Conservation (phyloP, 2,113 vertebrate genomes). For the Macaca nemestrina region DNA sequence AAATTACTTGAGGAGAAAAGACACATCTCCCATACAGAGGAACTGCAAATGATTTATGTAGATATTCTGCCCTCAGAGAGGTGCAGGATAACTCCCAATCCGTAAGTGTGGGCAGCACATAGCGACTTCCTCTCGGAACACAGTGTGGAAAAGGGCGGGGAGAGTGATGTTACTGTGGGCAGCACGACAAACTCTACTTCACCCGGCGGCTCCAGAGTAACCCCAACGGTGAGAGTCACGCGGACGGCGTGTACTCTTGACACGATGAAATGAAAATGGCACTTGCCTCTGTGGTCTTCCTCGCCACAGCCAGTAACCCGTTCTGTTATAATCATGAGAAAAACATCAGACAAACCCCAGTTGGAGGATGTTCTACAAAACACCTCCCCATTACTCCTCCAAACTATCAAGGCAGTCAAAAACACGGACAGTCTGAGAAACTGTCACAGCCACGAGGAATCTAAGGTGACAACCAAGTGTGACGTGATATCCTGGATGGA, state of each 20-base stretch:
- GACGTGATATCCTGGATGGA: rapidly evolving
- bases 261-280: background rate
- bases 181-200: background rate
- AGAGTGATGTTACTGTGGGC: background rate
- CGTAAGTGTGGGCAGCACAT: background rate
- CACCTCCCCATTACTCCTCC: background rate
- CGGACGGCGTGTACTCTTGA: background rate
- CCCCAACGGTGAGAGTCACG: too few species aligned
- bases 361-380: background rate
- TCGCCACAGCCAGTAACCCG: background rate
- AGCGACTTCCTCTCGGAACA: background rate
- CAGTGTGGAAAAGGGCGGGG: background rate
- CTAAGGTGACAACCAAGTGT: background rate
- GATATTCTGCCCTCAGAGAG: background rate
- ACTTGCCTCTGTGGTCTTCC: background rate
- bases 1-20: background rate
- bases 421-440: background rate
- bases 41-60: background rate
- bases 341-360: background rate
- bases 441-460: background rate
- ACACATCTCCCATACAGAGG: background rate
- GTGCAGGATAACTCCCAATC: background rate
- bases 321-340: background rate
- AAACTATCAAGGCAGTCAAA: background rate
- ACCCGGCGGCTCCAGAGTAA: background rate